Conservation (phyloP, 2,797 vertebrate genomes). For the Epinephelus malabaricus region DNA sequence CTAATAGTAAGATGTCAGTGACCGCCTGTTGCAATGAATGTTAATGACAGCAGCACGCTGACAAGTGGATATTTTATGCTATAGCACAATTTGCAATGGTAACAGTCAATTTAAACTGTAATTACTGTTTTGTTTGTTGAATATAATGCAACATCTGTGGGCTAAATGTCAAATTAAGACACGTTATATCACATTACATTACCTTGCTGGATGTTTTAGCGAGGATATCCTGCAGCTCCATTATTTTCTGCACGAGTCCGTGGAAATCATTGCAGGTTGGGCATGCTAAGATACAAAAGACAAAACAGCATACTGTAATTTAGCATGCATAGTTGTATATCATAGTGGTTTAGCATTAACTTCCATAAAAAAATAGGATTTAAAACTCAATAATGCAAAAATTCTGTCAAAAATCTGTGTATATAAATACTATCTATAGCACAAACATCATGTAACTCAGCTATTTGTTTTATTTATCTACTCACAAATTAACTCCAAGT, state of each 20-base stretch:
- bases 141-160: background rate
- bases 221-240: constrained; percentile 98
- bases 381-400: background rate
- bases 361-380: too few species aligned
- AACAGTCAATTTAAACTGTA: constrained; percentile 15
- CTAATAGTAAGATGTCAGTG: constrained; percentile 18
- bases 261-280: constrained; percentile 99
- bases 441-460: too few species aligned
- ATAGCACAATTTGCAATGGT: background rate
- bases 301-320: constrained; percentile 8
- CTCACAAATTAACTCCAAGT: background rate
- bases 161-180: constrained; percentile 9
- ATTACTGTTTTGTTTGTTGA: background rate
- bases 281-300: constrained; percentile 88
- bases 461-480: background rate
- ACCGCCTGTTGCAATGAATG: constrained; percentile 45
- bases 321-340: too few species aligned
- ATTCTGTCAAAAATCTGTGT: background rate
- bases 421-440: background rate
- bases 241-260: constrained; percentile 98
- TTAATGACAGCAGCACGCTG: constrained; percentile 5
- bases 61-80: constrained; percentile 11
- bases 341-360: too few species aligned
- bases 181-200: constrained; percentile 49
- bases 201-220: constrained; percentile 99